Evolutionary conservation across 1,140 invertebrate species (phyloP).

Genomic region (Aphelinus certus): DNA sequence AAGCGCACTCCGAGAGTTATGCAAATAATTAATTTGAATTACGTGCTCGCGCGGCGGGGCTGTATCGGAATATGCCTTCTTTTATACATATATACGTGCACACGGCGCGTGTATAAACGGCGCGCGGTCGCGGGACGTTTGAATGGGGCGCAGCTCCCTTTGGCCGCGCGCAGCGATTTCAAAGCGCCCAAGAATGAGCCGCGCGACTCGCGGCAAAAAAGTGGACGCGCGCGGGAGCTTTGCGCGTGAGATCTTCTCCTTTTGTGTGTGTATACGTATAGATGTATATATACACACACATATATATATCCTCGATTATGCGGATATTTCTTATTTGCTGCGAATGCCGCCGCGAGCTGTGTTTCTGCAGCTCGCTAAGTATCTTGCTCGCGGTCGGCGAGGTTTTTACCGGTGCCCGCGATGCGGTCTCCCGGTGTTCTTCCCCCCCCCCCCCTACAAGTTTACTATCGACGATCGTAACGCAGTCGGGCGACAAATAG

Average conservation of each 20-base stretch:
- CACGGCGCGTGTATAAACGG: constrained; percentile 10
- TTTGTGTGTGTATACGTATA: neutral
- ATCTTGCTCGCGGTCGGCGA: neutral
- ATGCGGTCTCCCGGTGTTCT: constrained; percentile 14
- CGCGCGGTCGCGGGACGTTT: constrained; percentile 44
- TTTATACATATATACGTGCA: neutral
- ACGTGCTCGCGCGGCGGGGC: constrained; percentile 28
- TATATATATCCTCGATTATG: neutral
- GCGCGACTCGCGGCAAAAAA: constrained; percentile 19
- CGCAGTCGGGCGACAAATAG: too few species aligned
- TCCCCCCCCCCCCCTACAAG: neutral
- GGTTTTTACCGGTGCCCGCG: constrained; percentile 23
- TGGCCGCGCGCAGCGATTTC: constrained; percentile 22
- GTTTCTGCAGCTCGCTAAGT: constrained; percentile 22
- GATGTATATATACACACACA: neutral
- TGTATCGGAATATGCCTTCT: too few species aligned
- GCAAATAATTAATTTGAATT: constrained; percentile 58
- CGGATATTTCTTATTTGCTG: constrained; percentile 30
- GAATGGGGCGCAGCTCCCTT: constrained; percentile 43
- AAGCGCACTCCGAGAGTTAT: constrained; percentile 41
- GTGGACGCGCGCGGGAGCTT: too few species aligned
- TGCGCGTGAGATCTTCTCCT: constrained; percentile 30
- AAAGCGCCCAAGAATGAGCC: constrained; percentile 16
- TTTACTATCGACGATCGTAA: constrained; percentile 26
- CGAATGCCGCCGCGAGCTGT: neutral